Conservation (phyloP, 1,140 invertebrate genomes). For the Cryptotermes secundus region DNA sequence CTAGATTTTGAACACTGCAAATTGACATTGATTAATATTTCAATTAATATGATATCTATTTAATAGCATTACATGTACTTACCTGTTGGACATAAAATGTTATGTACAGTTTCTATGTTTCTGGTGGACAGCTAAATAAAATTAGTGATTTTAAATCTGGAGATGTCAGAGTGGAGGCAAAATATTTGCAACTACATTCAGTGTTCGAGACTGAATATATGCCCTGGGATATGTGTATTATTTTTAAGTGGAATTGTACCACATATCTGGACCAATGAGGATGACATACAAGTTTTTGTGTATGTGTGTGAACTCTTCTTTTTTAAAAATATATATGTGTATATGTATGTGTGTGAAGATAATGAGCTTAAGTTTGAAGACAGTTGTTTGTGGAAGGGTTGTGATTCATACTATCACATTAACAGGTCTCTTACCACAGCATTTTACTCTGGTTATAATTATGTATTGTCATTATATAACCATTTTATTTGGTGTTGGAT, state of each 20-base stretch:
- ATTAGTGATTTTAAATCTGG: neutral
- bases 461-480: neutral
- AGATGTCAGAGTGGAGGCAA: neutral
- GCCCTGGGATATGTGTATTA: neutral
- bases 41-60: neutral
- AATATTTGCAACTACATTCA: neutral
- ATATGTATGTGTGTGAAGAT: neutral
- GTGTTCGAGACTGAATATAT: neutral
- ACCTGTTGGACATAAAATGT: neutral
- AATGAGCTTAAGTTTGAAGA: slow-evolving; percentile 1
- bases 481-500: slow-evolving; percentile 17
- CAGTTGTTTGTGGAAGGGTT: neutral
- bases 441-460: neutral
- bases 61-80: neutral
- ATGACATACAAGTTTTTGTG: neutral
- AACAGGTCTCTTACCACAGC: neutral
- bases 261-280: slow-evolving; percentile 2
- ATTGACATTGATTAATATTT: neutral
- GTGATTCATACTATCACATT: neutral
- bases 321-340: neutral
- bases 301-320: neutral
- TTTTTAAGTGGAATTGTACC: neutral
- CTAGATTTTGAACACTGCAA: neutral
- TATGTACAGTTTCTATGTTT: neutral
- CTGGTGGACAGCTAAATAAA: neutral